Conservation (phyloP, 1,140 invertebrate species). For the Leptestheria dahalacensis region DNA sequence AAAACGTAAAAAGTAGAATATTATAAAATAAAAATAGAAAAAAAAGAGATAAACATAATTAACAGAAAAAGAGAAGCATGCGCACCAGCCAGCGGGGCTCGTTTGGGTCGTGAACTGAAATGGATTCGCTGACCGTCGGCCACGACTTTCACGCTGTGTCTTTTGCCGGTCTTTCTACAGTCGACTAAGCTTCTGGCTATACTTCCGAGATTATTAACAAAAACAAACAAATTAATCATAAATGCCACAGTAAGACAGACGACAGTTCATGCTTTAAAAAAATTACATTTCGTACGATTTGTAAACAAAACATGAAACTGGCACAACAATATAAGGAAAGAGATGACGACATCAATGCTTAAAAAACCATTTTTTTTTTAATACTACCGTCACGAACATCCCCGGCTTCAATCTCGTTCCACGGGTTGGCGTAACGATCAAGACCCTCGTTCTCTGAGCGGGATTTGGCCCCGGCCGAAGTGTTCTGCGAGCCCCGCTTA, state of each 20-base stretch:
- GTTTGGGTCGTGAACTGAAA: not conserved
- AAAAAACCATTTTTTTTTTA: not conserved
- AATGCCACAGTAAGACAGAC: no score
- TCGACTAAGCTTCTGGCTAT: not conserved
- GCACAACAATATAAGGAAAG: slow-evolving; percentile 17
- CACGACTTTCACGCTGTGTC: not conserved
- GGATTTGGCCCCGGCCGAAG: slow-evolving; percentile 41
- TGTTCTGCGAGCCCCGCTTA: no score
- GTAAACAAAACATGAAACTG: slow-evolving; percentile 22
- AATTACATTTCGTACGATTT: slow-evolving; percentile 18
- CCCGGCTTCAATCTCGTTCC: slow-evolving; percentile 83
- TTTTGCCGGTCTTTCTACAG: not conserved
- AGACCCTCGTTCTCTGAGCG: slow-evolving; percentile 82
- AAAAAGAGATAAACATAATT: not conserved
- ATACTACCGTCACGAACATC: slow-evolving; percentile 76
- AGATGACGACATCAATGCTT: slow-evolving; percentile 16
- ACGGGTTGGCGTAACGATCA: slow-evolving; percentile 49
- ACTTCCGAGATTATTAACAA: not conserved
- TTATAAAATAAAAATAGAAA: not conserved
- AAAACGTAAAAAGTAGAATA: not conserved
- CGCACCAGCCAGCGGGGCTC: not conserved
- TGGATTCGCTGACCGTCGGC: not conserved
- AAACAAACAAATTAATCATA: not conserved
- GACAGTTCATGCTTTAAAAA: slow-evolving; percentile 9
- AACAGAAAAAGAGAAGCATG: no score